These are phyloP conservation scores for Otolemur crassicaudatus DNA, from an alignment of 2,797 vertebrate species.

Conservation along the genomic window DNA sequence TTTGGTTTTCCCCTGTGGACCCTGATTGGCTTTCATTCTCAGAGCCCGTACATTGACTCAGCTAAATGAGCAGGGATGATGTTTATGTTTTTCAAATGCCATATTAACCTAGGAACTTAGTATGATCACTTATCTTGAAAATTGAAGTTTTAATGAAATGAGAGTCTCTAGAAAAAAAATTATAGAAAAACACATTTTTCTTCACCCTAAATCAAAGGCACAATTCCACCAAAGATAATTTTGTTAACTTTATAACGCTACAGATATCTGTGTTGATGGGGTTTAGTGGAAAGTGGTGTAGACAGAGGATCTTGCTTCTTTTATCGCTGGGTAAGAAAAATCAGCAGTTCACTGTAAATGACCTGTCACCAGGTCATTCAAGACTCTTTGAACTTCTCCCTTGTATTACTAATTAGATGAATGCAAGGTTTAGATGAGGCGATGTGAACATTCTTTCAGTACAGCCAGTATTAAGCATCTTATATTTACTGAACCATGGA, in stretches of 20 bases:
- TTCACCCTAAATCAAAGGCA: not conserved
- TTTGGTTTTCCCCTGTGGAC: accelerated
- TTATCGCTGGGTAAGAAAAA: not conserved
- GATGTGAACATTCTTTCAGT: not conserved
- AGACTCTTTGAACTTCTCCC: not conserved
- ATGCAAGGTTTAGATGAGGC: not conserved
- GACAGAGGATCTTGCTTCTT: not conserved
- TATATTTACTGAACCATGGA: not conserved
- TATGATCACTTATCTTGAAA: not conserved
- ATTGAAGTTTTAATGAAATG: not conserved
- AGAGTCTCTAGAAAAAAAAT: not conserved
- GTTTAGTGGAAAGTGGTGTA: not conserved
- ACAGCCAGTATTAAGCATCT: not conserved
- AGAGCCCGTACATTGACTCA: not conserved
- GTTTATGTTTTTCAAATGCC: not conserved
- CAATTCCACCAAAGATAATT: not conserved
- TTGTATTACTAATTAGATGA: not conserved
- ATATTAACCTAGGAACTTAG: not conserved
- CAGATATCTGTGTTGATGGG: not conserved
- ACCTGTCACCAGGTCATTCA: not conserved
- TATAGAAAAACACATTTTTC: not conserved
- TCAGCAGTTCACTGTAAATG: not conserved
- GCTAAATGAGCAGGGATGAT: not conserved
- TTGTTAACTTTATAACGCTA: not conserved
- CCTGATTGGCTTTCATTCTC: not conserved